Conservation (phyloP, 2,113 vertebrate genomes). For the cattle (Bos taurus) region ARS-UCD2.0 NC_037338.1:3507001-3507500, state of each 20-base stretch:
- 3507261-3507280: background rate
- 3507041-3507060: slow-evolving; percentile 13
- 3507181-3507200: slow-evolving; percentile 84
- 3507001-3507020: no score
- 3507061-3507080: slow-evolving; percentile 70
- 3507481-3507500: background rate
- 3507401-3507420: background rate
- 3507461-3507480: background rate
- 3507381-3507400: background rate
- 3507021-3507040: fast-evolving
- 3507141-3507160: slow-evolving; percentile 82
- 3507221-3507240: background rate
- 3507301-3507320: background rate
- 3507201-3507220: background rate
- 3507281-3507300: background rate
- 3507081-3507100: slow-evolving; percentile 75
- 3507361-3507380: background rate
- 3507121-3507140: slow-evolving; percentile 84
- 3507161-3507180: slow-evolving; percentile 81
- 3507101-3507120: slow-evolving; percentile 70
- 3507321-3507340: background rate
- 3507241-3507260: background rate
- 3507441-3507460: background rate
- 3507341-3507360: background rate
- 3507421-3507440: background rate